Percentiles rank a stretch among this genome's conserved stretches.
phyloP scores from a whole-genome alignment of 2,113 vertebrate species.

The Pygathrix nemaeus region DNA sequence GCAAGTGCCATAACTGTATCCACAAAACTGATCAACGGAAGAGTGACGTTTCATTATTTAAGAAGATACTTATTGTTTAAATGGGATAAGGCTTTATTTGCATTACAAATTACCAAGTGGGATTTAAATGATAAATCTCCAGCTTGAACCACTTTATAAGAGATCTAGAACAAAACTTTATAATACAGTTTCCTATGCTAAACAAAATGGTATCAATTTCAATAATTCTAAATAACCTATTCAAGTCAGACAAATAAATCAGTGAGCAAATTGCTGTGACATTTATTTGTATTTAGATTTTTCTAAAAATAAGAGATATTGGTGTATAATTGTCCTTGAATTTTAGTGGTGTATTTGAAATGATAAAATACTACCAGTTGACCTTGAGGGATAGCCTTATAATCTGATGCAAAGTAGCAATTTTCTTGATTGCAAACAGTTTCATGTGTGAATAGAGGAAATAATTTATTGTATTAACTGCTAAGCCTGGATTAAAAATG shows the following conservation, averaged over 20 bases:
- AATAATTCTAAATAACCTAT: background rate
- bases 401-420: conserved; percentile 21
- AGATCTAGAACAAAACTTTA: background rate
- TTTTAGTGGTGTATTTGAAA: background rate
- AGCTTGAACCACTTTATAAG: background rate
- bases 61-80: background rate
- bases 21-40: background rate
- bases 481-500: background rate
- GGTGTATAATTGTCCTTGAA: background rate
- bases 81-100: conserved; percentile 26
- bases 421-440: background rate
- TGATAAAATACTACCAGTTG: conserved; percentile 23
- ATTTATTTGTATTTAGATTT: background rate
- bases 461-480: background rate
- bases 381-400: background rate
- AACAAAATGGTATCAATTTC: background rate
- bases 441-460: background rate
- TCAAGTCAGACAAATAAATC: background rate
- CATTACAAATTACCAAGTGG: background rate
- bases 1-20: conserved; percentile 1
- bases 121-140: conserved; percentile 37
- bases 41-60: background rate
- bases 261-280: background rate
- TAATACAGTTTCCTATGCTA: background rate
- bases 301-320: background rate